phyloP scores from a whole-genome alignment of 2,797 vertebrate genomes.

The Bovichtus diacanthus region DNA sequence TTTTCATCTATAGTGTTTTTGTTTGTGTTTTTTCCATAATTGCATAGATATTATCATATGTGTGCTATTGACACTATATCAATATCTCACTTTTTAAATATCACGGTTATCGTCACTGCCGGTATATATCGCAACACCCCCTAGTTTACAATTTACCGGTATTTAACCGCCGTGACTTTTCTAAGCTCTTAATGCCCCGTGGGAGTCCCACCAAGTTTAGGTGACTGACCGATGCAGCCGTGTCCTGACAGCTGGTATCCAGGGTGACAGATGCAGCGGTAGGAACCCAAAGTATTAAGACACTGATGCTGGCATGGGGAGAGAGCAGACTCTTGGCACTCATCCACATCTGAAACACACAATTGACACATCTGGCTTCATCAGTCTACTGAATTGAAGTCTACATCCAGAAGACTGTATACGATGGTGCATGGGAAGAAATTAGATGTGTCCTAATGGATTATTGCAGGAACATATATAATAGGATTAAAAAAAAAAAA shows the following conservation, averaged over 20 bases:
- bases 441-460: neutral
- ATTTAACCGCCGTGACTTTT: neutral
- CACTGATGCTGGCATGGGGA: conserved; percentile 90
- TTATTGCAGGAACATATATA: conserved; percentile 17
- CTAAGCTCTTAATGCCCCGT: neutral
- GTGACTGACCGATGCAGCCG: conserved; percentile 85
- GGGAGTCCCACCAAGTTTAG: neutral
- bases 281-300: conserved; percentile 88
- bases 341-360: conserved; percentile 86
- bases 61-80: no score
- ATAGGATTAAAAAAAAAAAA: neutral
- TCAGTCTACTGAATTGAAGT: neutral
- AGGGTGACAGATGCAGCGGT: conserved; percentile 85
- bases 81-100: no score
- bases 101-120: no score
- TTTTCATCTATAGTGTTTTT: no score
- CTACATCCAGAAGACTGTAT: neutral
- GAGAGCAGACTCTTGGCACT: conserved; percentile 86
- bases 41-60: no score
- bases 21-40: no score
- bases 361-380: conserved; percentile 19
- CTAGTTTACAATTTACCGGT: no score
- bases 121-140: no score
- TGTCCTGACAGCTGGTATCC: conserved; percentile 87
- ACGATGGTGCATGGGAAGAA: neutral